phyloP scores from a whole-genome alignment of 2,113 vertebrate species.

The Pelvicachromis taeniatus region DNA sequence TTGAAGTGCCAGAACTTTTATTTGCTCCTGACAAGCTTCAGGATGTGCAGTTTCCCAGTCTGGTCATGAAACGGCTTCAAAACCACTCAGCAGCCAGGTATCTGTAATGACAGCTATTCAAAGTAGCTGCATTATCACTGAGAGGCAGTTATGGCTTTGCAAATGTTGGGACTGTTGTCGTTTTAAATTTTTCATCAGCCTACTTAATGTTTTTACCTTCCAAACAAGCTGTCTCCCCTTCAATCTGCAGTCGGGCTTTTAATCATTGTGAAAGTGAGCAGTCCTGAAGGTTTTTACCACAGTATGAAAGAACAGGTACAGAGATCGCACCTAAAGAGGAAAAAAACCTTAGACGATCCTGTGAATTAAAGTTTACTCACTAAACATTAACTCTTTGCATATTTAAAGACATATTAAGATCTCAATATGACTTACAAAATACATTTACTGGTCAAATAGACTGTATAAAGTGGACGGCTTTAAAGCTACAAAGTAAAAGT shows the following conservation, averaged over 20 bases:
- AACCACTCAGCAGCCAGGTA: background rate
- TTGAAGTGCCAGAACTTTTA: background rate
- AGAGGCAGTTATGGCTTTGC: background rate
- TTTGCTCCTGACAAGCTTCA: background rate
- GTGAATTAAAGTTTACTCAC: background rate
- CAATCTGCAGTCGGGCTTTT: background rate
- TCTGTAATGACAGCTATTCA: background rate
- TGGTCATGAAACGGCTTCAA: background rate
- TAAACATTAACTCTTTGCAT: background rate
- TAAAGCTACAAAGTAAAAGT: background rate
- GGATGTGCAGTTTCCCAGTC: background rate
- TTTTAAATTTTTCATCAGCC: background rate
- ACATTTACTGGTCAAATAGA: background rate
- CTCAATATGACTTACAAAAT: background rate
- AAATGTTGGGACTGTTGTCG: background rate
- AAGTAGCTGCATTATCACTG: background rate
- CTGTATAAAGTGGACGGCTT: background rate
- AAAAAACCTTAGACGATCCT: background rate
- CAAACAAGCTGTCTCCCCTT: background rate
- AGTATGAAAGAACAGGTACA: background rate
- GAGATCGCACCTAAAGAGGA: background rate
- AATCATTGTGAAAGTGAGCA: accelerated
- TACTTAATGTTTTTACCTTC: background rate
- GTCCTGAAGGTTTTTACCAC: background rate
- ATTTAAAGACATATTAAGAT: background rate